These are phyloP conservation scores for Pyxicephalus adspersus DNA, from an alignment of 2,113 vertebrate genomes.

Conservation along the genomic window DNA sequence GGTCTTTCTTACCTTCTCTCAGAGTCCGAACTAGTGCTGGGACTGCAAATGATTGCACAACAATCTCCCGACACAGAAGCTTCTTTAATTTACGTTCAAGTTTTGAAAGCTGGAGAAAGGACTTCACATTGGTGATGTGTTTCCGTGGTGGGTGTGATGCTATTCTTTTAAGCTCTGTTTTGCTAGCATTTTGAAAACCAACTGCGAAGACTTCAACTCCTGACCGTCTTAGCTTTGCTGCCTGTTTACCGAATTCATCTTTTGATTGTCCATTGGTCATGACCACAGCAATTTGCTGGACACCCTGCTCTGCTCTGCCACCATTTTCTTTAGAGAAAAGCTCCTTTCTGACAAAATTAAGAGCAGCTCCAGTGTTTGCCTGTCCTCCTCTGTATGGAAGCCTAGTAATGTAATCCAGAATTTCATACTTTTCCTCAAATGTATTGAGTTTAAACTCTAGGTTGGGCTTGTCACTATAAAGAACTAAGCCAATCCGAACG, in stretches of 20 bases:
- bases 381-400: constrained; percentile 71
- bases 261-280: constrained; percentile 76
- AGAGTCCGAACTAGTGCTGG: constrained; percentile 25
- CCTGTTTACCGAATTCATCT: constrained; percentile 68
- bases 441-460: constrained; percentile 73
- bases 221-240: constrained; percentile 66
- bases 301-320: constrained; percentile 66
- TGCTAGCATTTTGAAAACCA: constrained; percentile 68
- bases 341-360: constrained; percentile 68
- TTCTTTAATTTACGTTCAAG: constrained; percentile 70
- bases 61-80: constrained; percentile 71
- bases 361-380: constrained; percentile 70
- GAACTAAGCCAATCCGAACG: constrained; percentile 76
- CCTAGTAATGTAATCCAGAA: constrained; percentile 76
- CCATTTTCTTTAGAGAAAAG: constrained; percentile 70
- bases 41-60: constrained; percentile 43
- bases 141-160: constrained; percentile 73
- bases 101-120: constrained; percentile 69
- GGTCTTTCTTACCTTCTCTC: constrained; percentile 72
- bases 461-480: constrained; percentile 65
- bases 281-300: constrained; percentile 79
- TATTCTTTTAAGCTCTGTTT: constrained; percentile 67
- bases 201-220: constrained; percentile 75
- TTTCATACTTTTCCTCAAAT: constrained; percentile 66
- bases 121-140: constrained; percentile 69